Conservation (phyloP, 2,113 vertebrate species). For the Entomyzon cyanotis region DNA sequence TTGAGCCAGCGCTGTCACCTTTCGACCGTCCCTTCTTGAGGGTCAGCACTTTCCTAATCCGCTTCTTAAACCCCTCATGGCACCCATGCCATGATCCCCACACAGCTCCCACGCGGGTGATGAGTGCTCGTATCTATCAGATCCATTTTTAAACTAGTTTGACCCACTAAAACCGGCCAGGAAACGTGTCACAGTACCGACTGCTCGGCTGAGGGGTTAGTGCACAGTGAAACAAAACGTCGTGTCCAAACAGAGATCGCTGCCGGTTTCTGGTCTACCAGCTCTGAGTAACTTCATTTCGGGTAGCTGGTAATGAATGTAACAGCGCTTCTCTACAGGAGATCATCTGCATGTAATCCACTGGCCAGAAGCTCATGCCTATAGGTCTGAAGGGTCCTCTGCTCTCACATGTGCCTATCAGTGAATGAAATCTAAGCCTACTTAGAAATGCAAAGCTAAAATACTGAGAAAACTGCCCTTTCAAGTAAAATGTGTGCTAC, state of each 20-base stretch:
- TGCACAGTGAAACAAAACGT: neutral
- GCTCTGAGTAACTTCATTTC: neutral
- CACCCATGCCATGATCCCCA: neutral
- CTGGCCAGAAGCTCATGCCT: neutral
- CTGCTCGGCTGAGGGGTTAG: neutral
- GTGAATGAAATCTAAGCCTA: neutral
- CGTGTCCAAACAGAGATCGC: fast-evolving
- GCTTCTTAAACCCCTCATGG: neutral
- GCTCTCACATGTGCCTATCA: neutral
- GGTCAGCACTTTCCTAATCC: neutral
- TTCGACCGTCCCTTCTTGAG: neutral
- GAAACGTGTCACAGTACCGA: neutral
- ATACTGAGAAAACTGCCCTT: neutral
- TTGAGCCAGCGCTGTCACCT: neutral
- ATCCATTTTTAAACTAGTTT: neutral
- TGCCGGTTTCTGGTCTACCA: neutral
- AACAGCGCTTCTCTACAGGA: neutral
- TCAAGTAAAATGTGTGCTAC: neutral
- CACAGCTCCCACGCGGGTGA: fast-evolving
- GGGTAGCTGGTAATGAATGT: neutral
- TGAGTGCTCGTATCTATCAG: neutral
- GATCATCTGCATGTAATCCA: neutral
- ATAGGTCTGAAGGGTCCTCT: neutral
- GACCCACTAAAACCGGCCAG: neutral
- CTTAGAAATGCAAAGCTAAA: neutral